A percentile compares a stretch with the other conserved stretches of the same genome.
Evolutionary conservation across 2,113 vertebrate species (phyloP).

Genomic region (Murina feae): DNA sequence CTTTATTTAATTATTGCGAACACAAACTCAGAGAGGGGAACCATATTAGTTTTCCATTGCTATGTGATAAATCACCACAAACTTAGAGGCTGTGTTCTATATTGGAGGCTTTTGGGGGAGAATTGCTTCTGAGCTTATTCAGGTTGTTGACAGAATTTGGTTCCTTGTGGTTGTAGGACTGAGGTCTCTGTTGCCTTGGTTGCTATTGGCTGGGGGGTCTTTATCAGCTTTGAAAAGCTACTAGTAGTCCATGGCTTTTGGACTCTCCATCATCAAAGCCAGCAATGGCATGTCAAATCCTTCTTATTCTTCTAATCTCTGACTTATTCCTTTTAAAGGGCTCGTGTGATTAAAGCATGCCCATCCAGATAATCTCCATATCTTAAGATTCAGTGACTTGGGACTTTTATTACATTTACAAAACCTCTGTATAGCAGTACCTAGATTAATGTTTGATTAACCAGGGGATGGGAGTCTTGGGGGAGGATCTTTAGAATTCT

Average conservation of each 20-base stretch:
- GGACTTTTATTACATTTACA: background rate
- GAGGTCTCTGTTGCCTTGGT: background rate
- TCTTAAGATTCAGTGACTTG: background rate
- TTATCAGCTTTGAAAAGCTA: background rate
- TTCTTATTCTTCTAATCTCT: constrained; percentile 4
- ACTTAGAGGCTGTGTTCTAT: background rate
- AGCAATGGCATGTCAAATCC: background rate
- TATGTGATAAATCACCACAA: background rate
- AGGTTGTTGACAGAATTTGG: background rate
- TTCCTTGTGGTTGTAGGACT: background rate
- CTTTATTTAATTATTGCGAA: background rate
- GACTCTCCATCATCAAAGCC: background rate
- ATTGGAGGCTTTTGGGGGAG: background rate
- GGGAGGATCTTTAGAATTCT: constrained; percentile 7
- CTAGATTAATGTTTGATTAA: background rate
- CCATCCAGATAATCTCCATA: background rate
- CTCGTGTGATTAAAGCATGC: background rate
- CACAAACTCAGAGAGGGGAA: background rate
- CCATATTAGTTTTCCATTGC: background rate
- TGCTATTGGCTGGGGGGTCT: background rate
- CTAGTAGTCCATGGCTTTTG: background rate
- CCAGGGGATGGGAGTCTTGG: background rate
- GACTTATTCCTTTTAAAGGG: constrained; percentile 13
- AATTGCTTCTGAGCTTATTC: background rate
- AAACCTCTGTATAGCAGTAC: background rate